A percentile compares a stretch with the other conserved stretches of the same genome.
Conservation (phyloP, 2,888 invertebrate genomes). For the Lasioglossum marginatum region DNA sequence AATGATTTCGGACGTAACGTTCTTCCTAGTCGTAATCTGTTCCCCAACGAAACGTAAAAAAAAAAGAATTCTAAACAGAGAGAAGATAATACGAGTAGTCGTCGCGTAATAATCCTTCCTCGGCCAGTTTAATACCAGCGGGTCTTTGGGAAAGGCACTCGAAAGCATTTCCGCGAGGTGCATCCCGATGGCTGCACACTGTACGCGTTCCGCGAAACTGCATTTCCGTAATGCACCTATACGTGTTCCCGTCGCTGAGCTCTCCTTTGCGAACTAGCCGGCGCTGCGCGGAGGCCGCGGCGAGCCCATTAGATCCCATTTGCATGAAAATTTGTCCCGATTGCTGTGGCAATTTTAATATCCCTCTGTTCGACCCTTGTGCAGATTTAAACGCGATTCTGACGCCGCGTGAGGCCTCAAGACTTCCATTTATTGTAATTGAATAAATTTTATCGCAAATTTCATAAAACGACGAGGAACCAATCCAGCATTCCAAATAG, state of each 20-base stretch:
- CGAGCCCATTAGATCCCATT: constrained; percentile 9
- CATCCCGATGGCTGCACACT: constrained; percentile 9
- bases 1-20: background rate
- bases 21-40: background rate
- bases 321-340: constrained; percentile 17
- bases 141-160: background rate
- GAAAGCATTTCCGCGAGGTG: constrained; percentile 7
- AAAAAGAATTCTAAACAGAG: background rate
- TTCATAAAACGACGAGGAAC: no score
- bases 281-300: background rate
- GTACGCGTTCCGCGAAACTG: background rate
- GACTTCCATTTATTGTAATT: no score
- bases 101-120: constrained; percentile 21
- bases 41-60: background rate
- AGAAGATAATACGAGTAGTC: background rate
- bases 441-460: no score
- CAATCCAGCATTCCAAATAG: no score
- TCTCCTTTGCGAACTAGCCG: background rate
- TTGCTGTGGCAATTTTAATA: constrained; percentile 9
- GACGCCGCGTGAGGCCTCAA: background rate
- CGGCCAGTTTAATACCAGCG: background rate
- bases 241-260: background rate
- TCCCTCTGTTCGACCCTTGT: background rate
- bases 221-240: constrained; percentile 16
- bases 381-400: background rate